phyloP scores from a whole-genome alignment of 2,797 vertebrate species.

The Paguma larvata region DNA sequence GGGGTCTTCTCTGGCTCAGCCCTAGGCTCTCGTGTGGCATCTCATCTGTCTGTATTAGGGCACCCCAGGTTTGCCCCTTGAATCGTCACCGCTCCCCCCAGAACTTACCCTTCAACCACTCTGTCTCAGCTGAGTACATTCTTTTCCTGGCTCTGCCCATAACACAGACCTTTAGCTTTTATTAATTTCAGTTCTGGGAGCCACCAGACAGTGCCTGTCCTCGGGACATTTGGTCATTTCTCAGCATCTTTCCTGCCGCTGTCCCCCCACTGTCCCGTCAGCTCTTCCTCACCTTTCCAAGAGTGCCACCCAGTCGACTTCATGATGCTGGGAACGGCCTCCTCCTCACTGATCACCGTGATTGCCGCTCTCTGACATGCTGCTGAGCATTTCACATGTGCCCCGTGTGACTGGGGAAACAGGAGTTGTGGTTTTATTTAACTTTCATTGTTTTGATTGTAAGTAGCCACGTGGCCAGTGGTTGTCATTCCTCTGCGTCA shows the following conservation, averaged over 20 bases:
- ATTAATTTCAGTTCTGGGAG: background rate
- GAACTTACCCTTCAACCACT: background rate
- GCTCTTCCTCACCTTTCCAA: background rate
- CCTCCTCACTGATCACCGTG: background rate
- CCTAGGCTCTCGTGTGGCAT: background rate
- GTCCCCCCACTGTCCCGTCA: rapidly evolving
- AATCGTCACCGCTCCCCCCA: background rate
- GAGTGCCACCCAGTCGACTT: background rate
- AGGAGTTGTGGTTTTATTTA: background rate
- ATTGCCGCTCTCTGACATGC: background rate
- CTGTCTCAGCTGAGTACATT: background rate
- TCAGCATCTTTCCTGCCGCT: background rate
- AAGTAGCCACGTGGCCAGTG: background rate
- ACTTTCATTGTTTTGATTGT: slow-evolving; percentile 2
- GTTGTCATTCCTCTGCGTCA: background rate
- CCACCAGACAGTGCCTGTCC: background rate
- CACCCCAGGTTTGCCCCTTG: background rate
- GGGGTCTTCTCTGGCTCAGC: background rate
- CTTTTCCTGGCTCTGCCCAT: background rate
- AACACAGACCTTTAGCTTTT: background rate
- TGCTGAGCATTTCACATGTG: background rate
- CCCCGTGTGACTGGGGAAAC: background rate
- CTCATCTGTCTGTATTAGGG: background rate
- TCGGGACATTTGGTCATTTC: background rate
- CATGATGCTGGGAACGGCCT: rapidly evolving